These are phyloP conservation scores for Podabrus alpinus DNA, from an alignment of 2,888 invertebrate species.

Conservation along the genomic window DNA sequence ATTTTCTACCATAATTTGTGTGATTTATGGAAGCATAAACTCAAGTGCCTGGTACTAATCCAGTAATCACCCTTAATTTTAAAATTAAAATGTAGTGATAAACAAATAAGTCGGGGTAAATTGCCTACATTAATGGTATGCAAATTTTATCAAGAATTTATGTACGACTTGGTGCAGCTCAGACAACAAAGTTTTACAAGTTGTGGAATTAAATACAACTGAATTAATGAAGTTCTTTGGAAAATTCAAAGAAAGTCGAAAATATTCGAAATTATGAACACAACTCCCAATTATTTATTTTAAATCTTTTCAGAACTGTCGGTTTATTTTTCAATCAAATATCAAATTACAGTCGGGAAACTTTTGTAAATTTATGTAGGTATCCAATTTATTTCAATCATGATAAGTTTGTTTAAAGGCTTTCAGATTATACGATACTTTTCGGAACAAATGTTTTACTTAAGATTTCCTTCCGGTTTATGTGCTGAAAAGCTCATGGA, in stretches of 20 bases:
- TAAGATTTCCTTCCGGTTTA: conserved; percentile 18
- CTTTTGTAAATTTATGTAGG: background rate
- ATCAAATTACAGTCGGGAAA: background rate
- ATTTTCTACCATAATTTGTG: background rate
- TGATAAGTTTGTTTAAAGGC: background rate
- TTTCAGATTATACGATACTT: background rate
- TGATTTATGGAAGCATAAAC: background rate
- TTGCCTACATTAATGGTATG: background rate
- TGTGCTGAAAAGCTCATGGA: conserved; percentile 4
- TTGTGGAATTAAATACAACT: background rate
- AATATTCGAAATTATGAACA: background rate
- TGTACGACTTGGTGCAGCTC: background rate
- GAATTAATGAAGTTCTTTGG: background rate
- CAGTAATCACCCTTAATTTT: background rate
- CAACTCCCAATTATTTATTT: too few species aligned
- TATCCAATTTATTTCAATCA: background rate
- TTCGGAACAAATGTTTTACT: background rate
- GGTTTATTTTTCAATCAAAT: background rate
- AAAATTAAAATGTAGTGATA: background rate
- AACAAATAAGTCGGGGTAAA: background rate
- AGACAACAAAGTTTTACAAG: background rate
- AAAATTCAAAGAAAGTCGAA: background rate
- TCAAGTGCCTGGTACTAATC: background rate
- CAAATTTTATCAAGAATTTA: background rate
- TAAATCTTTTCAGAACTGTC: background rate